phyloP scores from a whole-genome alignment of 2,113 vertebrate species.

The Leucopsar rothschildi region DNA sequence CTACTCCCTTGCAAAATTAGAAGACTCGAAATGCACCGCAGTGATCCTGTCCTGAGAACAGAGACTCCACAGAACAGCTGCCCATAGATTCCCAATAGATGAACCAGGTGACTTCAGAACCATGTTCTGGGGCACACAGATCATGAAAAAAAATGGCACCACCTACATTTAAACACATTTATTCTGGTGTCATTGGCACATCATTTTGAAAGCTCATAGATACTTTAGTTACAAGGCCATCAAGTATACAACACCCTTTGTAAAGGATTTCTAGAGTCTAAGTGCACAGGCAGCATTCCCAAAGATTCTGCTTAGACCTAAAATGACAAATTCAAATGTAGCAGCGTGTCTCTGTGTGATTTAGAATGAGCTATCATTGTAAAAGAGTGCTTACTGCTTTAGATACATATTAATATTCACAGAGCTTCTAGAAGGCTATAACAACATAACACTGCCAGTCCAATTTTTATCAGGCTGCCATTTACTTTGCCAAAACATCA shows the following conservation, averaged over 20 bases:
- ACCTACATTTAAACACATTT: background rate
- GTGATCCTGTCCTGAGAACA: background rate
- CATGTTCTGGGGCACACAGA: background rate
- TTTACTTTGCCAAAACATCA: background rate
- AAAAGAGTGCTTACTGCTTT: background rate
- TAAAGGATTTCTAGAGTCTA: background rate
- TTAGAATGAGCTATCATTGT: background rate
- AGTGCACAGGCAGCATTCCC: background rate
- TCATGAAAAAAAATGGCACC: background rate
- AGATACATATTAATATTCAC: background rate
- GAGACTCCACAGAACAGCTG: background rate
- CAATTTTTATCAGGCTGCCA: background rate
- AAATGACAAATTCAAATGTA: background rate
- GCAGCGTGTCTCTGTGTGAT: background rate
- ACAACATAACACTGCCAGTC: background rate
- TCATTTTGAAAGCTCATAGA: background rate
- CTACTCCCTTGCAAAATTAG: background rate
- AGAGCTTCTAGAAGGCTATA: background rate
- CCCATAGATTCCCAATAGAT: background rate
- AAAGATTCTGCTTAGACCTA: background rate
- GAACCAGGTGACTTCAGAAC: background rate
- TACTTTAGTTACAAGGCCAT: background rate
- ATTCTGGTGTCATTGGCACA: background rate
- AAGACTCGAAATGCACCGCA: background rate
- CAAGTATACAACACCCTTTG: background rate